phyloP scores from a whole-genome alignment of 2,113 vertebrate genomes.

The Xenopus tropicalis region UCB_Xtro_10.0 CM004443.2:138117001-138117500 shows the following conservation, averaged over 20 bases:
- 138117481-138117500: background rate
- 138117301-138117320: constrained; percentile 37
- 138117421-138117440: constrained; percentile 43
- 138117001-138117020: background rate
- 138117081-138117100: constrained; percentile 31
- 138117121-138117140: constrained; percentile 4
- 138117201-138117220: constrained; percentile 29
- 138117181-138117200: background rate
- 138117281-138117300: constrained; percentile 37
- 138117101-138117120: constrained; percentile 1
- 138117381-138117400: constrained; percentile 44
- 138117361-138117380: constrained; percentile 42
- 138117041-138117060: constrained; percentile 28
- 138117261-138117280: constrained; percentile 13
- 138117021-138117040: constrained; percentile 33
- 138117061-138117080: constrained; percentile 27
- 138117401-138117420: constrained; percentile 50
- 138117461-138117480: background rate
- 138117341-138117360: constrained; percentile 24
- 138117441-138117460: constrained; percentile 36
- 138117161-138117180: background rate
- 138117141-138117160: constrained; percentile 1
- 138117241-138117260: constrained; percentile 24
- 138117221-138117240: constrained; percentile 4
- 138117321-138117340: background rate